Conservation (phyloP, 1,140 invertebrate species). For the Protaetia brevitarsis region DNA sequence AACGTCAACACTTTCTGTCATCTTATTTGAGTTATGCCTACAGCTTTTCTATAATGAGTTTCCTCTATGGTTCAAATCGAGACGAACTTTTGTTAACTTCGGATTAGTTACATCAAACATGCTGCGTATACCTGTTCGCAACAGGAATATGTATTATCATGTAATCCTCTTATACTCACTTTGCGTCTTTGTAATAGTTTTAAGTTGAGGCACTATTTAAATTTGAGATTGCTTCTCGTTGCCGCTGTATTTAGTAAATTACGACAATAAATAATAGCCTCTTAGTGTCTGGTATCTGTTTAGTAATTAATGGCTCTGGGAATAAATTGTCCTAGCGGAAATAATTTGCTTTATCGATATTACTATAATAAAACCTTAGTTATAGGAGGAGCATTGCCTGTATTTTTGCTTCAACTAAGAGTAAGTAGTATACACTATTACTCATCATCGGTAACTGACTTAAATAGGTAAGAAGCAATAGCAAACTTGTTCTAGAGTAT, state of each 20-base stretch:
- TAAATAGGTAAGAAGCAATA: neutral
- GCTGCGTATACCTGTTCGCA: neutral
- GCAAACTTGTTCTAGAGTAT: neutral
- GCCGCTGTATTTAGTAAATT: neutral
- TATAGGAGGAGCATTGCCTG: neutral
- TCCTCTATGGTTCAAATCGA: neutral
- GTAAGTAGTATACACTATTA: neutral
- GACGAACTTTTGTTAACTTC: slow-evolving; percentile 6
- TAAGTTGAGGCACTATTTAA: neutral
- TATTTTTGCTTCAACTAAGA: neutral
- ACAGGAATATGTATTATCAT: neutral
- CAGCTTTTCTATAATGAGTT: slow-evolving; percentile 1
- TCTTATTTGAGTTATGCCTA: slow-evolving; percentile 8
- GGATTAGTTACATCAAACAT: neutral
- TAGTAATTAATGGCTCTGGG: neutral
- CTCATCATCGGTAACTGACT: too few relatives aligned
- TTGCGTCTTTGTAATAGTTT: neutral
- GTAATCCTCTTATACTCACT: slow-evolving; percentile 10
- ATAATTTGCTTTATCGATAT: neutral
- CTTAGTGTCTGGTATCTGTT: neutral
- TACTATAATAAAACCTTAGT: neutral
- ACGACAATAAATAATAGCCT: neutral
- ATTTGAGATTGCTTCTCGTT: neutral
- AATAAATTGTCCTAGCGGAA: neutral
- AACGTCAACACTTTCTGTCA: neutral